Percentiles rank a stretch among this genome's conserved stretches.
phyloP scores from a whole-genome alignment of 2,888 invertebrate species.

The Marasmarcha lunaedactyla region DNA sequence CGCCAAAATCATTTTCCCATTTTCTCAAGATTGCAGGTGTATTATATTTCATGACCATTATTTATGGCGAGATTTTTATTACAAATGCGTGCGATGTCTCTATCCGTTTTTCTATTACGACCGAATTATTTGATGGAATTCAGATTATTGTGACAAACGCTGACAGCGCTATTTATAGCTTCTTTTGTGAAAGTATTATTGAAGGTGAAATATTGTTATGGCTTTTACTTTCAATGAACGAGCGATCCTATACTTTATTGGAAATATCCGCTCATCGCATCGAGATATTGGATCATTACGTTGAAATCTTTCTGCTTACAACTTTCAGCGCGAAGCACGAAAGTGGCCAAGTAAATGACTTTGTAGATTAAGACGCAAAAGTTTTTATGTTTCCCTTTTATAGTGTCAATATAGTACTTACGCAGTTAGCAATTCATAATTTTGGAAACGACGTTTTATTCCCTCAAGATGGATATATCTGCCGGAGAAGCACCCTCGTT shows the following conservation, averaged over 20 bases:
- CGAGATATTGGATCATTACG: background rate
- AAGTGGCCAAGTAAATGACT: no score
- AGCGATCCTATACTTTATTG: background rate
- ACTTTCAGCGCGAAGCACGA: no score
- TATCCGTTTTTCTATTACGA: conserved; percentile 62
- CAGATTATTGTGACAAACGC: conserved; percentile 49
- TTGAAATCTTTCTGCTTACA: no score
- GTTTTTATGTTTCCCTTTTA: no score
- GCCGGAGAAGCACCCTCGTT: conserved; percentile 46
- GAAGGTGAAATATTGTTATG: conserved; percentile 3
- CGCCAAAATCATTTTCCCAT: conserved; percentile 69
- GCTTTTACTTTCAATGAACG: conserved; percentile 5
- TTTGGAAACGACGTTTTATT: conserved; percentile 41
- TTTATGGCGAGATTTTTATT: conserved; percentile 69
- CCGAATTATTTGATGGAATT: conserved; percentile 60
- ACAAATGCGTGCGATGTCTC: conserved; percentile 69
- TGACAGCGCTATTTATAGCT: conserved; percentile 40
- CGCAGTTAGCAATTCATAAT: conserved; percentile 43
- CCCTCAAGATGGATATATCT: conserved; percentile 64
- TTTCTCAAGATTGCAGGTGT: conserved; percentile 70
- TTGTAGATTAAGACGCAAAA: no score
- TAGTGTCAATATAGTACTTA: background rate
- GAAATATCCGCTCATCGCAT: background rate
- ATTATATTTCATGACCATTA: conserved; percentile 71
- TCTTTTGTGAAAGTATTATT: conserved; percentile 35